Base-by-base conservation (phyloP, 2,113 vertebrate species). In the Martes martes region DNA sequence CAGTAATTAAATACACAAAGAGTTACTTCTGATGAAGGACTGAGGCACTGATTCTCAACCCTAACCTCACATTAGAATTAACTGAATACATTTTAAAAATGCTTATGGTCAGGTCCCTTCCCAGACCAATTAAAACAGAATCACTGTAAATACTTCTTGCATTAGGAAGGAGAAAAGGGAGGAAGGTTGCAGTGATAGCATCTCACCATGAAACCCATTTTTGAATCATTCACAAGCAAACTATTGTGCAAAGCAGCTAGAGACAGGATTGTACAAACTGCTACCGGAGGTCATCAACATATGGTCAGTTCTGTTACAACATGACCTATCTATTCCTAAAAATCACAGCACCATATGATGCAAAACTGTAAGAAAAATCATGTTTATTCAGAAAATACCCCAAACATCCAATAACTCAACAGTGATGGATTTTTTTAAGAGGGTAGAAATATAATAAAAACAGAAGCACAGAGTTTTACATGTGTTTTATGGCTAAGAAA, bases 361-460 rank as follows among this genome's bases (percentile, higher is more conserved):
- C 42, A 82, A 91, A 84, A 71, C 0, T 42, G 7, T 7, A 47
- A 61, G 28, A 96, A 93, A 88, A 95, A 57, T 3, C 81, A 78
- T 3, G 52, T 7, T 91, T 65, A 42, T 19, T 11, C 36, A 61
- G 47, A 61, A 94, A 96, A 69, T 24, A 21, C 4, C 14, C 2
- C 23, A 24, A 90, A 42, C 4, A 47, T 28, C 87, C 11, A 92
- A 94, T 95, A 85, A 63, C 8, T 73, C 19, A 23, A 42, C 39
- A 55, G 13, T 63, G 57, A 55, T 16, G 83, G 1, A 8, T 50
- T 59, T 90, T 63, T 39, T 85, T 67, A 7, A 88, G 61, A 78
- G 26, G 28, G 36, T 5, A 84, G n/a, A 92, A 76, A 67, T 93
- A 52, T 74, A 95, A 89, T 95, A 83, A 97, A 91, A 91, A 73